Evolutionary conservation across 2,888 invertebrate genomes (phyloP).

Genomic region (Gnatocerus cornutus): DNA sequence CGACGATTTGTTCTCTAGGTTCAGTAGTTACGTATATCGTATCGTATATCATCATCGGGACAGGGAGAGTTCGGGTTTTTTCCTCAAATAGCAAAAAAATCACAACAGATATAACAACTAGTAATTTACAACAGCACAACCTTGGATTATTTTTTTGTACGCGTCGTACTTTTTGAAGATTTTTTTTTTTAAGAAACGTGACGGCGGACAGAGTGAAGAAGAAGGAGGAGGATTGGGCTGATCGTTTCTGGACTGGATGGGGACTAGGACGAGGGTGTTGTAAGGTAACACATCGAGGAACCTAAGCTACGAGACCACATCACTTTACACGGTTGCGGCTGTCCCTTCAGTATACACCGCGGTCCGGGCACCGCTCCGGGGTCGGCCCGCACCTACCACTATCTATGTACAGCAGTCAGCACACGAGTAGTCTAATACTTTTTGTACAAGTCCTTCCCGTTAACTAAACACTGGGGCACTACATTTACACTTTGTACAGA

Average conservation of each 20-base stretch:
- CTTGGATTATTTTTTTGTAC: conserved; percentile 70
- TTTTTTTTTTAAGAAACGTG: conserved; percentile 64
- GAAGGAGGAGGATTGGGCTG: conserved; percentile 56
- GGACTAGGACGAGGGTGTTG: conserved; percentile 73
- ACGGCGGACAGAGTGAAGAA: conserved; percentile 54
- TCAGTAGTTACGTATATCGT: conserved; percentile 72
- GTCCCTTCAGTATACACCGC: conserved; percentile 61
- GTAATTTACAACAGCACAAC: conserved; percentile 73
- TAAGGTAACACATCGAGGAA: conserved; percentile 78
- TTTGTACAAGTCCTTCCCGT: conserved; percentile 70
- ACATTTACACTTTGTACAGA: conserved; percentile 77
- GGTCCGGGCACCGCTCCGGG: conserved; percentile 64
- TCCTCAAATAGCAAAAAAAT: conserved; percentile 70
- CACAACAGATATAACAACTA: conserved; percentile 73
- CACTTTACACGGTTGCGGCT: conserved; percentile 68
- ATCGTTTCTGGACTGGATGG: conserved; percentile 66
- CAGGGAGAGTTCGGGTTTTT: conserved; percentile 62
- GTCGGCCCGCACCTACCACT: conserved; percentile 64
- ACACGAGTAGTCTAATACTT: conserved; percentile 68
- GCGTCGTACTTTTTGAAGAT: conserved; percentile 64
- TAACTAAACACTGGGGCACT: conserved; percentile 72
- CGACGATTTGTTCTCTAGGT: conserved; percentile 62
- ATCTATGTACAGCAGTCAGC: conserved; percentile 68
- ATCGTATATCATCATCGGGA: conserved; percentile 65
- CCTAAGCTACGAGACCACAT: conserved; percentile 71